These are phyloP conservation scores for Pseudomyrmex pallidus DNA, from an alignment of 1,140 invertebrate species.

Conservation along the genomic window DNA sequence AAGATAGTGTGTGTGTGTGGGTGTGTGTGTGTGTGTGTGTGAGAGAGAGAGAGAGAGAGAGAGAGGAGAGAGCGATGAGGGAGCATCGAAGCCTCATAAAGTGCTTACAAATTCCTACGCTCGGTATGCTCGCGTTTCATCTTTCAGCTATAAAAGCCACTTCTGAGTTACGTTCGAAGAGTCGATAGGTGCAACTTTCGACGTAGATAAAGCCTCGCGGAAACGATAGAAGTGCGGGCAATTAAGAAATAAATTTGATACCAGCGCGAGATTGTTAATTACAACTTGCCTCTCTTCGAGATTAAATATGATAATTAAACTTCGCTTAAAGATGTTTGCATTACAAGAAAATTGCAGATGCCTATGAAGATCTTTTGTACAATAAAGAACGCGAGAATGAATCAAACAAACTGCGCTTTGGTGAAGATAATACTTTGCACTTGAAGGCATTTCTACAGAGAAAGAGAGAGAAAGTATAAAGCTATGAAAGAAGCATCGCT, in stretches of 20 bases:
- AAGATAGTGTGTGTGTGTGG: too few species aligned
- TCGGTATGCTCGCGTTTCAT: slow-evolving; percentile 74
- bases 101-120: slow-evolving; percentile 80
- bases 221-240: not conserved
- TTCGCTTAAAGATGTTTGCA: not conserved
- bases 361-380: not conserved
- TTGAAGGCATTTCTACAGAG: not conserved
- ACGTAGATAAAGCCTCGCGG: slow-evolving; percentile 12
- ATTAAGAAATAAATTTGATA: slow-evolving; percentile 31
- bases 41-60: slow-evolving; percentile 36
- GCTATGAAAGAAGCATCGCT: slow-evolving; percentile 8
- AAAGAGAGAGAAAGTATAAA: not conserved
- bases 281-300: not conserved
- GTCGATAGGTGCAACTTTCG: slow-evolving; percentile 18
- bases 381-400: not conserved
- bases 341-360: not conserved
- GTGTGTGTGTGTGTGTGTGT: too few species aligned
- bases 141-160: slow-evolving; percentile 63
- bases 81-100: slow-evolving; percentile 82
- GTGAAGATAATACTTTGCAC: slow-evolving; percentile 33
- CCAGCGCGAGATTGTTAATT: not conserved
- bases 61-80: slow-evolving; percentile 53
- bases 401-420: slow-evolving; percentile 23
- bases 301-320: slow-evolving; percentile 23
- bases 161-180: slow-evolving; percentile 48